Percentiles rank a stretch among this genome's conserved stretches.
Conservation (phyloP, 2,797 vertebrate genomes). For the Discoglossus pictus region DNA sequence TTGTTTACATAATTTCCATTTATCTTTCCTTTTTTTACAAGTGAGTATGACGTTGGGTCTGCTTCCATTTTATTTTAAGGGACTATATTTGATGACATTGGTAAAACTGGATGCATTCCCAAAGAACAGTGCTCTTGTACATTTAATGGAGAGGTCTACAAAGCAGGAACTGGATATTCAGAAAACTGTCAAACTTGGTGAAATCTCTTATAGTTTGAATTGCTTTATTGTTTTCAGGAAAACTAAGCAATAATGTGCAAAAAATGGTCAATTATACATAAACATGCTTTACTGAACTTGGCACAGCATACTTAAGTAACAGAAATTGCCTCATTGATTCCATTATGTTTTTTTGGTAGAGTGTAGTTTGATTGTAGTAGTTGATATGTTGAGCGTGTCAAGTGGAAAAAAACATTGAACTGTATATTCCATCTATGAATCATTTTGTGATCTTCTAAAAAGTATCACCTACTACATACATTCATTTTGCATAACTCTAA, state of each 20-base stretch:
- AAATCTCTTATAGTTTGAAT: constrained; percentile 50
- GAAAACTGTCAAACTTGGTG: constrained; percentile 65
- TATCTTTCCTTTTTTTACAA: background rate
- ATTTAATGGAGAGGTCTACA: constrained; percentile 69
- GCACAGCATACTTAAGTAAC: too few relatives aligned
- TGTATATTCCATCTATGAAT: background rate
- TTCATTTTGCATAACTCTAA: too few relatives aligned
- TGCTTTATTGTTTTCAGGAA: too few relatives aligned
- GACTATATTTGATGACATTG: constrained; percentile 79
- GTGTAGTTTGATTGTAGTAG: too few relatives aligned
- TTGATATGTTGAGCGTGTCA: too few relatives aligned
- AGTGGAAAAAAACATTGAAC: background rate
- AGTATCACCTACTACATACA: too few relatives aligned
- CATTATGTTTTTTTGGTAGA: too few relatives aligned
- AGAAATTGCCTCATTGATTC: too few relatives aligned
- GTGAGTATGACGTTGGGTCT: background rate
- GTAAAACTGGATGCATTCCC: constrained; percentile 70
- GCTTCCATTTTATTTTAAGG: constrained; percentile 61
- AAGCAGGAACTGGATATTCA: constrained; percentile 69
- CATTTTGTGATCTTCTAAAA: background rate
- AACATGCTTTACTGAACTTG: constrained; percentile 45
- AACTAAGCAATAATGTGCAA: too few relatives aligned
- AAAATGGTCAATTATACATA: too few relatives aligned
- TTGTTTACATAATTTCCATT: constrained; percentile 1
- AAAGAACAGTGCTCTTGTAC: constrained; percentile 73